Evolutionary conservation across 2,113 vertebrate species (phyloP).

Genomic region (Chlorodrepanis virens): DNA sequence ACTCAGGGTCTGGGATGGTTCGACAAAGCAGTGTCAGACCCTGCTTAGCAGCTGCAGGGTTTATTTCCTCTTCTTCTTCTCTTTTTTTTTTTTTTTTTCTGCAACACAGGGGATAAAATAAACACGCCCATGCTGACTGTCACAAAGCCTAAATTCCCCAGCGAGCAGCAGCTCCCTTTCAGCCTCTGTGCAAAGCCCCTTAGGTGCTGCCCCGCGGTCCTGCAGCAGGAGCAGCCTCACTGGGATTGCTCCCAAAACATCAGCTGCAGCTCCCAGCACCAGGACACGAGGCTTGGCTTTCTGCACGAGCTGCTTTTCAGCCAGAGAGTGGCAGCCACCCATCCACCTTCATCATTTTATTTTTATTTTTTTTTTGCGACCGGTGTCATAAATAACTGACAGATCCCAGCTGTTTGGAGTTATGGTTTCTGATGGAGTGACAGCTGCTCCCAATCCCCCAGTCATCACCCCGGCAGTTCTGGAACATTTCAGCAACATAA

Average conservation of each 20-base stretch:
- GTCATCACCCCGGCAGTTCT: slow-evolving; percentile 72
- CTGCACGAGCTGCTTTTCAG: background rate
- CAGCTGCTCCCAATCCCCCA: slow-evolving; percentile 77
- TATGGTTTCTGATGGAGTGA: slow-evolving; percentile 74
- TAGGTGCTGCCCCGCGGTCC: rapidly evolving
- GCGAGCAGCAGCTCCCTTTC: background rate
- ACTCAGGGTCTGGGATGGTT: background rate
- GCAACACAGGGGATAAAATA: background rate
- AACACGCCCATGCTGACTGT: background rate
- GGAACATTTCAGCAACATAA: slow-evolving; percentile 75
- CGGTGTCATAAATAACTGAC: slow-evolving; percentile 65
- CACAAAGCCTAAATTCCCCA: background rate
- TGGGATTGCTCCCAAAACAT: background rate
- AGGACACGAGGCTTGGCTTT: background rate
- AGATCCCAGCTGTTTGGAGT: slow-evolving; percentile 80
- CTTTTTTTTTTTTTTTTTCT: background rate
- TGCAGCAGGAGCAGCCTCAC: background rate
- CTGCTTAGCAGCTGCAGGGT: background rate
- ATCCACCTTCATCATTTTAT: background rate
- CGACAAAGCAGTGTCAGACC: background rate
- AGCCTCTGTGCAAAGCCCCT: background rate
- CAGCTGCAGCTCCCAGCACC: background rate
- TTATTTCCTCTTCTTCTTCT: background rate
- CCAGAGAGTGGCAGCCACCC: background rate
- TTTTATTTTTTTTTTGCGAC: background rate